phyloP scores from a whole-genome alignment of 2,797 vertebrate genomes.

The Momotus momota region DNA sequence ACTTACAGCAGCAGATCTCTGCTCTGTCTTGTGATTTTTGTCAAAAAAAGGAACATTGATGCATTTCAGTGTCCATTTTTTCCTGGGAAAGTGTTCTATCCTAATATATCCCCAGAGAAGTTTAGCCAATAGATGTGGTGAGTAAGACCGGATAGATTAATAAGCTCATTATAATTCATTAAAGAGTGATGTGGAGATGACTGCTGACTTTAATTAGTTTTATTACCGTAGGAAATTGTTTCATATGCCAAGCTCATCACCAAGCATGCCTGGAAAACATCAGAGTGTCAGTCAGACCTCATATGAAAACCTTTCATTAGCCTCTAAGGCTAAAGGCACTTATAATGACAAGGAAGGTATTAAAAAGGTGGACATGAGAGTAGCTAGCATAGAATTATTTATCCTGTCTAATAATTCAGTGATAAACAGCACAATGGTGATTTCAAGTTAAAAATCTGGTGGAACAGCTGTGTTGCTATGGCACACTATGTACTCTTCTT shows the following conservation, averaged over 20 bases:
- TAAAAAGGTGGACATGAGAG: conserved; percentile 51
- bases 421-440: conserved; percentile 41
- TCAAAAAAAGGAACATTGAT: background rate
- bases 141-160: conserved; percentile 75
- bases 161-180: conserved; percentile 83
- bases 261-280: conserved; percentile 78
- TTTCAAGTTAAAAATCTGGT: conserved; percentile 1
- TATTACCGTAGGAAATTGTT: conserved; percentile 82
- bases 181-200: conserved; percentile 79
- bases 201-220: conserved; percentile 84
- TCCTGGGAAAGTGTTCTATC: conserved; percentile 4
- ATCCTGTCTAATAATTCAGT: conserved; percentile 48
- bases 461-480: conserved; percentile 30
- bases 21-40: background rate
- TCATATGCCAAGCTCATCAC: conserved; percentile 79
- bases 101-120: conserved; percentile 4
- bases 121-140: conserved; percentile 46
- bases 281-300: conserved; percentile 72
- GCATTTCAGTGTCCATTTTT: conserved; percentile 5
- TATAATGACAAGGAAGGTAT: conserved; percentile 52
- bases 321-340: conserved; percentile 64
- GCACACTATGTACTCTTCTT: background rate
- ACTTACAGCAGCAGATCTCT: background rate
- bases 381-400: conserved; percentile 40
- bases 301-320: conserved; percentile 74